Conservation (phyloP, 2,113 vertebrate species). For the Vanacampus margaritifer region DNA sequence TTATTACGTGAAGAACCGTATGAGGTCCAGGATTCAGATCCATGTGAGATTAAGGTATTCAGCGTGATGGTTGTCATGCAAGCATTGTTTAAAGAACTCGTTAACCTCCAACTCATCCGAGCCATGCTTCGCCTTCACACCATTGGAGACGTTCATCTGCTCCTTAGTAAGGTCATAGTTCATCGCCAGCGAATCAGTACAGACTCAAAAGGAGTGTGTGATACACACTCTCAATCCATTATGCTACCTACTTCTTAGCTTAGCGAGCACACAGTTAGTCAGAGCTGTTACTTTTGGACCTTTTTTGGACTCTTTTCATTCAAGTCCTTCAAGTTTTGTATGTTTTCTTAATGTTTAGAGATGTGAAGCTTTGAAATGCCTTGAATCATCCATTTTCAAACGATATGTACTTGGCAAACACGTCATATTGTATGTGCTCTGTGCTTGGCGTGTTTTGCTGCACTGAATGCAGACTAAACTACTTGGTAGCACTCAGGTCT, state of each 20-base stretch:
- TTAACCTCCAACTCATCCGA: conserved; percentile 38
- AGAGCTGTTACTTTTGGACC: conserved; percentile 11
- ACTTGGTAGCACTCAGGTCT: conserved; percentile 53
- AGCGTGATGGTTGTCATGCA: conserved; percentile 22
- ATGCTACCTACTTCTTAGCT: conserved; percentile 25
- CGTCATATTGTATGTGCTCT: conserved; percentile 22
- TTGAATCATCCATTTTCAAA: conserved; percentile 24
- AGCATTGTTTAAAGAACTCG: background rate
- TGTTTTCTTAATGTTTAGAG: conserved; percentile 20
- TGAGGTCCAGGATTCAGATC: conserved; percentile 11
- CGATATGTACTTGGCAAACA: conserved; percentile 27
- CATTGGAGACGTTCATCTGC: conserved; percentile 29
- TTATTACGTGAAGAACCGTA: conserved; percentile 3
- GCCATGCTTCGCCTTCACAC: conserved; percentile 60
- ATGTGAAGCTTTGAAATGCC: conserved; percentile 15
- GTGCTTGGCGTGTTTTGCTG: conserved; percentile 42
- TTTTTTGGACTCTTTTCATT: conserved; percentile 19
- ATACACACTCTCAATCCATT: conserved; percentile 13
- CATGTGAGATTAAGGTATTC: conserved; percentile 22
- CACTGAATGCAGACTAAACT: conserved; percentile 54
- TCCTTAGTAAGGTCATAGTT: conserved; percentile 31
- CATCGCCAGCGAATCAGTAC: conserved; percentile 37
- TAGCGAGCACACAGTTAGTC: conserved; percentile 23
- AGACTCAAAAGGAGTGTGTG: background rate
- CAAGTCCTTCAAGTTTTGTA: conserved; percentile 10